A percentile compares a stretch with the other conserved stretches of the same genome.
These are phyloP conservation scores for Heliothis subflexa DNA, from an alignment of 1,140 invertebrate species.

Conservation along the genomic window DNA sequence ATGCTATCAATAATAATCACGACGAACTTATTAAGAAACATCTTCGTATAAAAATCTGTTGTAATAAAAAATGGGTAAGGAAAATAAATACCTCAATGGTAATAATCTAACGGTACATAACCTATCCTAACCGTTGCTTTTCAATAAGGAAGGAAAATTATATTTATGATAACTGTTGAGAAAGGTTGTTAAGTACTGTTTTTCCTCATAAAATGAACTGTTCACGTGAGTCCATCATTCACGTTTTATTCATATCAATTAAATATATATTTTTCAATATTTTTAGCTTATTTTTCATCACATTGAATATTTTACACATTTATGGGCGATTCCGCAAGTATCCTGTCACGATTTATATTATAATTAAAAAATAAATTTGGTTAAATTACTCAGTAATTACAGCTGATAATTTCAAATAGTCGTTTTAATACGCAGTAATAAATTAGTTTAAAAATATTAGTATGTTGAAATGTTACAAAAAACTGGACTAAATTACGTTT, in stretches of 20 bases:
- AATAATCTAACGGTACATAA: background rate
- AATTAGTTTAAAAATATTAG: conserved; percentile 4
- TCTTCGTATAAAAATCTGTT: too few relatives aligned
- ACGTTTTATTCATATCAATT: background rate
- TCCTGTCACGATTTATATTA: background rate
- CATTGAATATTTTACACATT: background rate
- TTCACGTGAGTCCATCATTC: background rate
- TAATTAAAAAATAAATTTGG: background rate
- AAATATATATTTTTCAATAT: too few relatives aligned
- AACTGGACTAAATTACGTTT: background rate
- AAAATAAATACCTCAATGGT: too few relatives aligned
- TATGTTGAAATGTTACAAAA: background rate
- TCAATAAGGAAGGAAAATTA: conserved; percentile 7
- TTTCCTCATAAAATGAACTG: background rate
- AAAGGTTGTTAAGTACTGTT: background rate
- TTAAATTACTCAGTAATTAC: background rate
- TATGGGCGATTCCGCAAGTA: background rate
- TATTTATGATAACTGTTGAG: background rate
- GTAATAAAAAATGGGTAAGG: too few relatives aligned
- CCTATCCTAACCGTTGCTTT: background rate
- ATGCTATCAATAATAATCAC: too few relatives aligned
- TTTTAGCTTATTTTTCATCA: background rate
- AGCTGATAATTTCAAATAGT: background rate
- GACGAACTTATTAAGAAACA: too few relatives aligned
- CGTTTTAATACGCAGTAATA: background rate